Percentiles rank a stretch among this genome's conserved stretches.
These are phyloP conservation scores for Diorhabda sublineata DNA, from an alignment of 1,140 invertebrate genomes.

Conservation along the genomic window DNA sequence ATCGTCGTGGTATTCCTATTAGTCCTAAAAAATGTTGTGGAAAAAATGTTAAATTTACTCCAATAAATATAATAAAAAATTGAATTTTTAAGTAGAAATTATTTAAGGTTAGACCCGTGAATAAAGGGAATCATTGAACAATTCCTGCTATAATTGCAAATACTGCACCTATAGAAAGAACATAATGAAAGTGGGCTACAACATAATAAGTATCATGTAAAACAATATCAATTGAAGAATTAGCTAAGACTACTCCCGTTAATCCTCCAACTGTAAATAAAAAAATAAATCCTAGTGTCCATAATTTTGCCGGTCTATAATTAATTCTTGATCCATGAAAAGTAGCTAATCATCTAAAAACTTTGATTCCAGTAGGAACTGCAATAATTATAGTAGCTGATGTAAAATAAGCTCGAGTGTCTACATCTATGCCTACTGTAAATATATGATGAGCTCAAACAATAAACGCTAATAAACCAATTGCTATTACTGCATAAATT, in stretches of 20 bases:
- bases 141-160: constrained; percentile 68
- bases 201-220: constrained; percentile 75
- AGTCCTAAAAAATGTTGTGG: constrained; percentile 73
- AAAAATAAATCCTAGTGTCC: constrained; percentile 67
- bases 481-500: constrained; percentile 61
- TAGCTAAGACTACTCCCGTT: constrained; percentile 64
- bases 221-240: constrained; percentile 66
- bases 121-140: constrained; percentile 62
- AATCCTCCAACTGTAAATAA: constrained; percentile 62
- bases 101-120: constrained; percentile 58
- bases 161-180: constrained; percentile 62
- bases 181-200: constrained; percentile 71
- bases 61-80: constrained; percentile 60
- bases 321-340: constrained; percentile 53
- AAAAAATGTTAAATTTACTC: constrained; percentile 73
- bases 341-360: constrained; percentile 63
- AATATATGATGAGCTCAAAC: constrained; percentile 71
- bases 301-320: constrained; percentile 55
- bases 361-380: constrained; percentile 62
- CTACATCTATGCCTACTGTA: constrained; percentile 68
- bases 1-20: constrained; percentile 68
- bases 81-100: constrained; percentile 55
- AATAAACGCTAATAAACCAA: constrained; percentile 65
- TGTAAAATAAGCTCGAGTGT: constrained; percentile 70
- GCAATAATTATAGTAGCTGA: constrained; percentile 71